Percentiles rank a stretch among this genome's conserved stretches.
These are phyloP conservation scores for Agrochola litura DNA, from an alignment of 2,888 invertebrate species.

Conservation along the genomic window DNA sequence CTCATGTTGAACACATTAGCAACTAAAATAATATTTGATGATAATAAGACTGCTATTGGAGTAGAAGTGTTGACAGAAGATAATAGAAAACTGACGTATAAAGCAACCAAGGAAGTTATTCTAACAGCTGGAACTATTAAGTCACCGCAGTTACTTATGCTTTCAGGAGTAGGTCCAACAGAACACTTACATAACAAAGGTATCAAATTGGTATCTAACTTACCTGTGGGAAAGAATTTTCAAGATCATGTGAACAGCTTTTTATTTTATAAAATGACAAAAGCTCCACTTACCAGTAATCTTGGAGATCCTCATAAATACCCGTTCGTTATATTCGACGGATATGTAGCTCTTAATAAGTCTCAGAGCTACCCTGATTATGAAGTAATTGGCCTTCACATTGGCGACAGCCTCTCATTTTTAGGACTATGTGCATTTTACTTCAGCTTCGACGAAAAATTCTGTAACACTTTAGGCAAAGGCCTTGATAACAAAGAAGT, in stretches of 20 bases:
- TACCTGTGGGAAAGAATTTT: constrained; percentile 85
- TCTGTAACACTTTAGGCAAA: constrained; percentile 37
- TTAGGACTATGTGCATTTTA: constrained; percentile 32
- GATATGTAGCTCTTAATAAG: constrained; percentile 42
- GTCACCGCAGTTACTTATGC: constrained; percentile 85
- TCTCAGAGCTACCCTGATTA: constrained; percentile 48
- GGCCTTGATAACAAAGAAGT: constrained; percentile 54
- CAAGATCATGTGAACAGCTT: constrained; percentile 82
- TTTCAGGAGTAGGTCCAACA: constrained; percentile 87
- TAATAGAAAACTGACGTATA: constrained; percentile 68
- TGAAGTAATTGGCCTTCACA: constrained; percentile 12
- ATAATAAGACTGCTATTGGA: constrained; percentile 80
- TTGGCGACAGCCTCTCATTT: constrained; percentile 36
- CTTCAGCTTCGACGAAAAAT: constrained; percentile 27
- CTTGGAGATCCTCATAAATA: constrained; percentile 30
- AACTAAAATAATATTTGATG: constrained; percentile 87
- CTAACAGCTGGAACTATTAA: constrained; percentile 85
- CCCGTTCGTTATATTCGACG: constrained; percentile 28
- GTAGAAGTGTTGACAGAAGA: constrained; percentile 77
- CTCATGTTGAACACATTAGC: constrained; percentile 85
- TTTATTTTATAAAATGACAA: constrained; percentile 66
- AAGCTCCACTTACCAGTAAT: constrained; percentile 1
- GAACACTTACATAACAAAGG: constrained; percentile 74
- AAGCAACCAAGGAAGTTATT: constrained; percentile 84
- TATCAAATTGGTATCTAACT: constrained; percentile 78